These are phyloP conservation scores for Seriola rivoliana DNA, from an alignment of 2,113 vertebrate species.

Conservation along the genomic window DNA sequence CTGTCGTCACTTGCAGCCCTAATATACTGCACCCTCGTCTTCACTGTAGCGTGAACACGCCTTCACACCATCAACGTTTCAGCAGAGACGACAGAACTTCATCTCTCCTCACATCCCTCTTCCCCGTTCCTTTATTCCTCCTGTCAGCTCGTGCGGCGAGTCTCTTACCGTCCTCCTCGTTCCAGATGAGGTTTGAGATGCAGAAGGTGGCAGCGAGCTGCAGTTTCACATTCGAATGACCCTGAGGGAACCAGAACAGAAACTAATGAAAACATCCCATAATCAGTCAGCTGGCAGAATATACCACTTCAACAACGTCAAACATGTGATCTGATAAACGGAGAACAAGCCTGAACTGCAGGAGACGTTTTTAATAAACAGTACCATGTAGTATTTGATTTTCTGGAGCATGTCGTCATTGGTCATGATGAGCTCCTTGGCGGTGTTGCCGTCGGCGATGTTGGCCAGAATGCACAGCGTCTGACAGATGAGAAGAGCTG, in stretches of 20 bases:
- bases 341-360: background rate
- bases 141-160: background rate
- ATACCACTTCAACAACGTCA: background rate
- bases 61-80: background rate
- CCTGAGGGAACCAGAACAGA: conserved; percentile 81
- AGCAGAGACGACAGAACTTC: too few species aligned
- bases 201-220: conserved; percentile 98
- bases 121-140: background rate
- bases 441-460: conserved; percentile 96
- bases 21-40: background rate
- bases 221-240: conserved; percentile 96
- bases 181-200: conserved; percentile 98
- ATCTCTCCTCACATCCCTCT: background rate
- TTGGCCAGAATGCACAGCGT: conserved; percentile 97
- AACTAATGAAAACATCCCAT: background rate
- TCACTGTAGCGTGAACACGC: background rate
- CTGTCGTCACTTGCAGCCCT: background rate
- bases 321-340: background rate
- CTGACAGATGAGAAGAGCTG: conserved; percentile 75
- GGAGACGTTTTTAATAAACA: background rate
- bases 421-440: conserved; percentile 98
- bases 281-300: too few species aligned
- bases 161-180: conserved; percentile 96
- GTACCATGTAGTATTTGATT: conserved; percentile 98
- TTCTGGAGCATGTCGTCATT: conserved; percentile 99